Conservation (phyloP, 64 coral and sea anemone species). For the Stichodactyla helianthus region DNA sequence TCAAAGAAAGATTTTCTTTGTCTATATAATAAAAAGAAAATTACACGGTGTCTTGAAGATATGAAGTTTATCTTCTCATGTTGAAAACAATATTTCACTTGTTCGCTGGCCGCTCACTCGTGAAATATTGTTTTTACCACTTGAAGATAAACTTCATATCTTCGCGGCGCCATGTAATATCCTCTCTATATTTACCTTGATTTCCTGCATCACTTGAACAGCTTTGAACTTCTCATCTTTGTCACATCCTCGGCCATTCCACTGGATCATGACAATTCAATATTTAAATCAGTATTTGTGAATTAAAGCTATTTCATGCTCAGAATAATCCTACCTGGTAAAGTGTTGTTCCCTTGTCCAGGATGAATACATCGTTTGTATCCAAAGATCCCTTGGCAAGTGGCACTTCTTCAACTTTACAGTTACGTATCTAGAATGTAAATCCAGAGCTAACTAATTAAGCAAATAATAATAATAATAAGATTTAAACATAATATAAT, state of each 20-base stretch:
- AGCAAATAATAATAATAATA: no score
- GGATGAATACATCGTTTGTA: constrained; percentile 17
- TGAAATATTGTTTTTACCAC: no score
- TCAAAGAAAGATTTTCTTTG: no score
- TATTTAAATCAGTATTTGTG: background rate
- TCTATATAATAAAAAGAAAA: no score
- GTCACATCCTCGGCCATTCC: constrained; percentile 43
- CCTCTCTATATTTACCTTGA: constrained; percentile 39
- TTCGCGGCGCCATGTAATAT: no score
- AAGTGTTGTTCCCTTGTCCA: constrained; percentile 7
- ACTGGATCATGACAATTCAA: background rate
- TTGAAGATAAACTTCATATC: background rate
- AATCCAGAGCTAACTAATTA: background rate
- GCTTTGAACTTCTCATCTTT: constrained; percentile 66
- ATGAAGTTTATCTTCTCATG: no score
- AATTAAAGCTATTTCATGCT: background rate
- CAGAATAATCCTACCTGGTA: background rate
- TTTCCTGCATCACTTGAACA: background rate
- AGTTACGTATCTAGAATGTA: background rate
- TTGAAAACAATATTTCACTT: no score
- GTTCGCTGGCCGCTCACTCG: no score
- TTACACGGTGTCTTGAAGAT: no score
- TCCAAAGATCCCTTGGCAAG: background rate
- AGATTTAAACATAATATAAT: no score
- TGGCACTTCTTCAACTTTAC: constrained; percentile 9